These are phyloP conservation scores for Poeciliopsis paucimaculata DNA, from an alignment of 2,797 vertebrate species.

Conservation along the genomic window DNA sequence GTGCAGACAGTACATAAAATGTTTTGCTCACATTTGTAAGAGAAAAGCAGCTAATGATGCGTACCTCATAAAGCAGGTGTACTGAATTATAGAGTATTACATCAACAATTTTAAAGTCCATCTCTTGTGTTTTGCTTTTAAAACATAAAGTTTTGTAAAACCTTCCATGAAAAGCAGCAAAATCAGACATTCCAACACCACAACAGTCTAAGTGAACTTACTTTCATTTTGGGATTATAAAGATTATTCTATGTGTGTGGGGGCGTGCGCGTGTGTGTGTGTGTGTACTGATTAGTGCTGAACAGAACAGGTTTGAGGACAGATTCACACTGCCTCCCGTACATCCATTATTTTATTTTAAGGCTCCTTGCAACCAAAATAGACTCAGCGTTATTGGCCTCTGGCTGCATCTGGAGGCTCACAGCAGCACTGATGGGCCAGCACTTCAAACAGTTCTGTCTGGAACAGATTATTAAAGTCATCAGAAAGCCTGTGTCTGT, in stretches of 20 bases:
- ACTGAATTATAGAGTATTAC: neutral
- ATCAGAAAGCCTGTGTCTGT: slow-evolving; percentile 14
- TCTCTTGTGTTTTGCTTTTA: neutral
- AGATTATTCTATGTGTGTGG: neutral
- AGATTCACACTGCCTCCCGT: neutral
- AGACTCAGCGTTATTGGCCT: neutral
- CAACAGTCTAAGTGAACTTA: neutral
- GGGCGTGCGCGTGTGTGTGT: neutral
- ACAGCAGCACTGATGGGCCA: slow-evolving; percentile 36
- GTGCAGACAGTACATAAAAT: no score
- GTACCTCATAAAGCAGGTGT: neutral
- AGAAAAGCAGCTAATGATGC: neutral
- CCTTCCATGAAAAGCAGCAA: neutral
- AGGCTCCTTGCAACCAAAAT: slow-evolving; percentile 1
- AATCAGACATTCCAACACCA: neutral
- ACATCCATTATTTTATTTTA: neutral
- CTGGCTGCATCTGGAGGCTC: slow-evolving; percentile 4
- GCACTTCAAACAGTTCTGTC: slow-evolving; percentile 37
- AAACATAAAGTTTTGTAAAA: neutral
- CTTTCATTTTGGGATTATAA: neutral
- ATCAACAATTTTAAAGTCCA: neutral
- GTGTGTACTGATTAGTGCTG: neutral
- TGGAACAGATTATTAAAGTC: slow-evolving; percentile 27
- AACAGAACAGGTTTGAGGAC: neutral
- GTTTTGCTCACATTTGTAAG: no score